Base-by-base conservation (phyloP, 2,113 vertebrate genomes). In the Rhea americana region DNA sequence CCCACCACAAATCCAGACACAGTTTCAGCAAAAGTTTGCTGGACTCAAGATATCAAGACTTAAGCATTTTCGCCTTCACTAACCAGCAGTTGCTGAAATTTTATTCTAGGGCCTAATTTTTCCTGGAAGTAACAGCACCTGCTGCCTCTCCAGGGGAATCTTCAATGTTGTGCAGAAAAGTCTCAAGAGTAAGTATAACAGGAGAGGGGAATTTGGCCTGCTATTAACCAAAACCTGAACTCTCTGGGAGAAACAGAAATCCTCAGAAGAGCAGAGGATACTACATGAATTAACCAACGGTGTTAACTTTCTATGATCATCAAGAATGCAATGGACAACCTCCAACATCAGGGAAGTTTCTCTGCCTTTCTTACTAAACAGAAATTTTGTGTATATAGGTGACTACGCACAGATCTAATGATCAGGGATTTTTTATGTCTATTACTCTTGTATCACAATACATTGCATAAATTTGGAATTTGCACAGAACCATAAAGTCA, bases 11-110 rank as follows among this genome's bases (percentile, higher is more conserved):
- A 16, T 67, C 20, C 86, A 91, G 43, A 71, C 12, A 71, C 12
- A 30, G 19, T 30, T 17, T 90, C 59, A 71, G n/a, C 18, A 81
- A 93, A 45, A 55, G 20, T 77, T 45, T 86, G 15, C 51, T 84
- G 81, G 73, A 79, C 37, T 18, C 26, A 86, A 73, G 73, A 70
- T 61, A 79, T 47, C 30, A 80, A 43, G 67, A 86, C 45, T 78
- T 90, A 91, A 94, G 62, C 24, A 79, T 76, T 95, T 91, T 72
- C 68, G 35, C 61, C 70, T 94, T 93, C 74, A 43, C 43, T 89
- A 89, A 84, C 89, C 74, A 90, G 65, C 56, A 82, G 61, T 75
- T 86, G 35, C 47, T 93, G 41, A 63, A 78, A 89, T 95, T 86
- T 92, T 81, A 89, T 80, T 75, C 72, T 77, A 84, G n/a, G 22